phyloP scores from a whole-genome alignment of 2,888 invertebrate genomes.

The Eupeodes latifasciatus region DNA sequence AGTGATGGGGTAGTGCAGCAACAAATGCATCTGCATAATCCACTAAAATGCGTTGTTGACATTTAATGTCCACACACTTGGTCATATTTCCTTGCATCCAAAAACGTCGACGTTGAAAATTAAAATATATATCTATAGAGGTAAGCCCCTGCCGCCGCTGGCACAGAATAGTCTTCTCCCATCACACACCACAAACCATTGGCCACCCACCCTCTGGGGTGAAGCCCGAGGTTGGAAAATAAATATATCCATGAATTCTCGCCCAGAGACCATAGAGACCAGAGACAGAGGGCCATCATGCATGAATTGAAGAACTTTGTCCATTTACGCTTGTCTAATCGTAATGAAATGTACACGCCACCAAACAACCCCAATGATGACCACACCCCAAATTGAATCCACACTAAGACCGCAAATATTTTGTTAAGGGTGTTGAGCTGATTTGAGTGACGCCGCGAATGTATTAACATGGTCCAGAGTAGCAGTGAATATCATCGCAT shows the following conservation, averaged over 20 bases:
- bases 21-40: conserved; percentile 73
- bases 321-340: conserved; percentile 57
- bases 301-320: conserved; percentile 40
- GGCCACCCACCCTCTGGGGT: neutral
- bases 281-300: neutral
- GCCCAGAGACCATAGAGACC: neutral
- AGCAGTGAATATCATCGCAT: no score
- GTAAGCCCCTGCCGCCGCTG: neutral
- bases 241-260: conserved; percentile 24
- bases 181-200: neutral
- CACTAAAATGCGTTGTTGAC: conserved; percentile 74
- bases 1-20: neutral
- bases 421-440: conserved; percentile 74
- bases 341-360: conserved; percentile 71
- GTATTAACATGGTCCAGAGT: conserved; percentile 48
- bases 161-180: conserved; percentile 5
- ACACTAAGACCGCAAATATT: conserved; percentile 71
- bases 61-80: conserved; percentile 60
- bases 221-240: conserved; percentile 20
- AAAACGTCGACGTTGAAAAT: conserved; percentile 46
- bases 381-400: conserved; percentile 75
- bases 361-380: conserved; percentile 50
- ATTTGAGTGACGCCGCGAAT: conserved; percentile 71
- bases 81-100: conserved; percentile 6
- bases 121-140: conserved; percentile 42